Evolutionary conservation across 2,797 vertebrate species (phyloP).

Genomic region (Mormyrops attenuatus): DNA sequence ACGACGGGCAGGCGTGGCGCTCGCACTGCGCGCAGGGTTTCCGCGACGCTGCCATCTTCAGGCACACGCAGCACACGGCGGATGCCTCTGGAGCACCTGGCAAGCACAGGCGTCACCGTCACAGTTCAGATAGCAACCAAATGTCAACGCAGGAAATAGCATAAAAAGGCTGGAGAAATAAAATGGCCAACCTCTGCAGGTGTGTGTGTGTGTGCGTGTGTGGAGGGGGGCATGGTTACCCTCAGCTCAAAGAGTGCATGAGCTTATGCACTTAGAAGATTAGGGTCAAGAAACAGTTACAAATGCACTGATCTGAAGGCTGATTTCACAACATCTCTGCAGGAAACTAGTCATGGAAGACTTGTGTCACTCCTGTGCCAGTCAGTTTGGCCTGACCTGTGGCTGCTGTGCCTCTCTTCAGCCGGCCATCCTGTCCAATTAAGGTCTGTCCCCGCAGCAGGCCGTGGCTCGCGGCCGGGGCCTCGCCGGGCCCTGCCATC

Average conservation of each 20-base stretch:
- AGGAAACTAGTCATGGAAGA: not conserved
- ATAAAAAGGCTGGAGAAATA: not conserved
- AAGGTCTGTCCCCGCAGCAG: constrained; percentile 64
- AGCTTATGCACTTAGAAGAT: not conserved
- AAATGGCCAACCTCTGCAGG: not conserved
- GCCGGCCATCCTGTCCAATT: constrained; percentile 62
- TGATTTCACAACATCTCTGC: not conserved
- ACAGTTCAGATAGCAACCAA: not conserved
- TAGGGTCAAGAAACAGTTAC: not conserved
- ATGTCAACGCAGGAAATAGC: not conserved
- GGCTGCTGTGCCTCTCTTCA: constrained; percentile 39
- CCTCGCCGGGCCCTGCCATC: not conserved
- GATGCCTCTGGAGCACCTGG: constrained; percentile 41
- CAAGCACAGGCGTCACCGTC: not conserved
- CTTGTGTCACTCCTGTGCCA: not conserved
- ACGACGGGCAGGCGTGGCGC: constrained; percentile 53
- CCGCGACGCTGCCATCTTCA: constrained; percentile 46
- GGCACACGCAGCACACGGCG: constrained; percentile 59
- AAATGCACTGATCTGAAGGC: not conserved
- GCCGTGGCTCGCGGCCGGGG: constrained; percentile 33
- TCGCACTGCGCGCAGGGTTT: constrained; percentile 61
- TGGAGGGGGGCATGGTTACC: not conserved
- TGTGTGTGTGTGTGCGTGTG: not conserved
- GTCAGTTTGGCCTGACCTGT: constrained; percentile 46
- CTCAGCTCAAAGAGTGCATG: not conserved